A percentile compares a stretch with the other conserved stretches of the same genome.
Evolutionary conservation across 2,797 vertebrate species (phyloP).

Genomic region (Mastacembelus armatus): DNA sequence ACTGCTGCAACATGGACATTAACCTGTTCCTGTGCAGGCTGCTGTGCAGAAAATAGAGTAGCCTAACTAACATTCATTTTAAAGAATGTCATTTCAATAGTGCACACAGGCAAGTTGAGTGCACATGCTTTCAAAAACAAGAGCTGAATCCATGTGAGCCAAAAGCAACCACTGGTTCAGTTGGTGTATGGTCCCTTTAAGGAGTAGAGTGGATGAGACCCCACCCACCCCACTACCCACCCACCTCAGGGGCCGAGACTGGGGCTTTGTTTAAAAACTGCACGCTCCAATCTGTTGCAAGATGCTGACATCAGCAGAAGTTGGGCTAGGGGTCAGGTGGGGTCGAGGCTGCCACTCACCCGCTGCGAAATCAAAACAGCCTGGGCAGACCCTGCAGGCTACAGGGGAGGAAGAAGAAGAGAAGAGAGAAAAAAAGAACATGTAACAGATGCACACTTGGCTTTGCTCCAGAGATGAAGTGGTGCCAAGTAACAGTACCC

Average conservation of each 20-base stretch:
- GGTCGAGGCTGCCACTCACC: slow-evolving; percentile 83
- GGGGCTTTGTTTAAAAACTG: slow-evolving; percentile 83
- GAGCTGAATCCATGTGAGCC: not conserved
- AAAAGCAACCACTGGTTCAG: slow-evolving; percentile 34
- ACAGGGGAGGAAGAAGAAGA: slow-evolving; percentile 40
- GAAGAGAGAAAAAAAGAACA: slow-evolving; percentile 14
- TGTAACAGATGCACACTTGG: slow-evolving; percentile 37
- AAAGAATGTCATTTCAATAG: not conserved
- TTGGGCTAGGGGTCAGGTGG: slow-evolving; percentile 74
- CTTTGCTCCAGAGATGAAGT: slow-evolving; percentile 3
- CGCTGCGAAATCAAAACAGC: slow-evolving; percentile 78
- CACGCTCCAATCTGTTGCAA: slow-evolving; percentile 80
- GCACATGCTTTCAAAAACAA: not conserved
- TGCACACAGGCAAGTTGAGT: not conserved
- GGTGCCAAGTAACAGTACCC: slow-evolving; percentile 14
- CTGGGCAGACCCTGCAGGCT: slow-evolving; percentile 57
- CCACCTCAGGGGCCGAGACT: slow-evolving; percentile 51
- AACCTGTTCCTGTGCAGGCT: slow-evolving; percentile 15
- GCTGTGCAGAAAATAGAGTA: slow-evolving; percentile 9
- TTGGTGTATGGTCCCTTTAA: slow-evolving; percentile 75
- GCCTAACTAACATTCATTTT: not conserved
- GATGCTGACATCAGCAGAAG: slow-evolving; percentile 87
- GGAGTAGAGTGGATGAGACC: slow-evolving; percentile 63
- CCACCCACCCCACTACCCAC: too few relatives aligned
- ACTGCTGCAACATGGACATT: slow-evolving; percentile 12